Base-by-base conservation (phyloP, 2,888 invertebrate genomes). In the Lasioglossum malachurum region DNA sequence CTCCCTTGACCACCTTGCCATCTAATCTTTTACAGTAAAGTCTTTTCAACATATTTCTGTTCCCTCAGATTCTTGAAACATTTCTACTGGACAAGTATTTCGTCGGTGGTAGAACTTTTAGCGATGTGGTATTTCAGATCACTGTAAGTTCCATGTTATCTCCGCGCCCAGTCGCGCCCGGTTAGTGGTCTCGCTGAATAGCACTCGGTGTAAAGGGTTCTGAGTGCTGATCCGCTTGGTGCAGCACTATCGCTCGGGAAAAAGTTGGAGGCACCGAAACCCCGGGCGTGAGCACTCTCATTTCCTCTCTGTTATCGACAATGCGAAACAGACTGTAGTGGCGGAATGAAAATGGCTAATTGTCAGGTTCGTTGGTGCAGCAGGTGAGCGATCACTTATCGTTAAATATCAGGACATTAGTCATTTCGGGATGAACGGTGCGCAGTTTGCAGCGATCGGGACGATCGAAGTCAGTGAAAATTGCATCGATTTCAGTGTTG, bases 321-420 rank as follows among this genome's bases (percentile, higher is more conserved):
- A 92, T 91, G 83, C 87, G 84, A 88, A 89, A 88, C 85, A 84
- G 86, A 80, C 87, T 81, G 80, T 83, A 91, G 90, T 89, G 84
- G 92, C 88, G 87, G 91, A 94, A 91, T 91, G 93, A 94, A 94
- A 94, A 95, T 94, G 95, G 94, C 94, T 93, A 95, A 94, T 94
- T 94, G 93, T 93, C 93, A 93, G 93, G 92, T 91, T 91, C 90
- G 91, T 92, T 93, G 93, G 94, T 93, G 93, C 91, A 94, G 93
- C 94, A 95, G 94, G 94, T 94, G 94, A 94, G 94, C 92, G 88
- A 91, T 84, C 85, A 84, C 84, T 90, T 88, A 80, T 87, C 82
- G 84, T 88, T 78, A 82, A 82, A 87, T 82, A 89, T 85, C 81
- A 75, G 46, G 64, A 81, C 80, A 83, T 83, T 86, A 88, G 71